A percentile compares a stretch with the other conserved stretches of the same genome.
phyloP scores from a whole-genome alignment of 2,888 invertebrate species.

The Pegoplata infirma region DNA sequence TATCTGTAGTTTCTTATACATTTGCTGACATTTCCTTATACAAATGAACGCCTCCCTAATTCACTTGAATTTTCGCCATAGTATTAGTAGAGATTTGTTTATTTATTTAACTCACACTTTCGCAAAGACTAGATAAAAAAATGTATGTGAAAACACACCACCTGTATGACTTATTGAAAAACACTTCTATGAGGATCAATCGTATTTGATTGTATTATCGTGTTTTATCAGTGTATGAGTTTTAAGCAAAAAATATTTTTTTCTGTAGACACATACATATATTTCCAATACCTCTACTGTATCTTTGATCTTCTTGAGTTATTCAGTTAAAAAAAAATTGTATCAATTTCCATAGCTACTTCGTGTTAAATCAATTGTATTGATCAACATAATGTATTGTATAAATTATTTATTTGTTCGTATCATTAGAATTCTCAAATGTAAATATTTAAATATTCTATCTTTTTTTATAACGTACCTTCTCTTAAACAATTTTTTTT shows the following conservation, averaged over 20 bases:
- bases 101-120: not conserved
- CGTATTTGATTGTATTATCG: not conserved
- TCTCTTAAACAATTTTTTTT: not conserved
- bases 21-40: too few species aligned
- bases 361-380: too few species aligned
- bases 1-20: too few species aligned
- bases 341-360: not conserved
- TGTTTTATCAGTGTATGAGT: not conserved
- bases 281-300: not conserved
- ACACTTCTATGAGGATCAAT: not conserved
- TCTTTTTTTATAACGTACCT: not conserved
- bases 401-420: not conserved
- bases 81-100: not conserved
- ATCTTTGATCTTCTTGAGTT: not conserved
- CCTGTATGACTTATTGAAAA: not conserved
- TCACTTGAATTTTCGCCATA: not conserved
- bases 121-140: not conserved
- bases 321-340: not conserved
- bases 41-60: not conserved
- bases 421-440: not conserved
- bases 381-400: not conserved
- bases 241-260: not conserved
- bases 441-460: conserved; percentile 7
- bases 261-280: not conserved
- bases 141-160: not conserved